A percentile compares a stretch with the other conserved stretches of the same genome.
These are phyloP conservation scores for Ormia ochracea DNA, from an alignment of 2,888 invertebrate species.

Conservation along the genomic window DNA sequence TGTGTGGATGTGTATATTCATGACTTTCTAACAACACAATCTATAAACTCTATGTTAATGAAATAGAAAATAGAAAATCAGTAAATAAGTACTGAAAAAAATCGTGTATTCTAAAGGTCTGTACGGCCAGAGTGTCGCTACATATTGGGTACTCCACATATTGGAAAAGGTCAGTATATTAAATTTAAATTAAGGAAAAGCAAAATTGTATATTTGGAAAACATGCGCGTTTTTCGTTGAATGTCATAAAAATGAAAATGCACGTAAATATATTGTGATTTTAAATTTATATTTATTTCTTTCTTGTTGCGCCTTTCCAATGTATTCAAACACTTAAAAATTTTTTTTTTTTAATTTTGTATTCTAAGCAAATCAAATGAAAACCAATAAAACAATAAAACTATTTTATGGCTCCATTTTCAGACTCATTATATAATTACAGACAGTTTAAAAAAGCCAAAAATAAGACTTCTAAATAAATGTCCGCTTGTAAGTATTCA, in stretches of 20 bases:
- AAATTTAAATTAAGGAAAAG: constrained; percentile 12
- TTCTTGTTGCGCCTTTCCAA: not conserved
- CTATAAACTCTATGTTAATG: constrained; percentile 10
- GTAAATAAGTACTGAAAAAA: not conserved
- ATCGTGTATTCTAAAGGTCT: constrained; percentile 20
- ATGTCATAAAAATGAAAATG: constrained; percentile 63
- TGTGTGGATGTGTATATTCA: too few relatives aligned
- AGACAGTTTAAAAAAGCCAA: constrained; percentile 30
- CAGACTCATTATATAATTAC: constrained; percentile 58
- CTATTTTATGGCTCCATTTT: constrained; percentile 30
- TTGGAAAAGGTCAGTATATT: constrained; percentile 60
- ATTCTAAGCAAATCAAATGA: constrained; percentile 23
- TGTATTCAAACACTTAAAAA: not conserved
- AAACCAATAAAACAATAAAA: constrained; percentile 14
- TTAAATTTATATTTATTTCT: constrained; percentile 54
- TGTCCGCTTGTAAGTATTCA: constrained; percentile 24
- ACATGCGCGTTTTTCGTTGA: constrained; percentile 16
- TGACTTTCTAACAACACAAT: constrained; percentile 33
- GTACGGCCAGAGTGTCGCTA: constrained; percentile 8
- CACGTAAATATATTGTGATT: constrained; percentile 55
- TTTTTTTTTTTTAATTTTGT: constrained; percentile 2
- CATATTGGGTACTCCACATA: constrained; percentile 22
- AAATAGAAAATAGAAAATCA: not conserved
- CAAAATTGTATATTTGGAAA: not conserved
- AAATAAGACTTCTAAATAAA: not conserved